Percentiles rank a stretch among this genome's conserved stretches.
Evolutionary conservation across 2,888 invertebrate genomes (phyloP).

Genomic region (Meandrusa payeni): DNA sequence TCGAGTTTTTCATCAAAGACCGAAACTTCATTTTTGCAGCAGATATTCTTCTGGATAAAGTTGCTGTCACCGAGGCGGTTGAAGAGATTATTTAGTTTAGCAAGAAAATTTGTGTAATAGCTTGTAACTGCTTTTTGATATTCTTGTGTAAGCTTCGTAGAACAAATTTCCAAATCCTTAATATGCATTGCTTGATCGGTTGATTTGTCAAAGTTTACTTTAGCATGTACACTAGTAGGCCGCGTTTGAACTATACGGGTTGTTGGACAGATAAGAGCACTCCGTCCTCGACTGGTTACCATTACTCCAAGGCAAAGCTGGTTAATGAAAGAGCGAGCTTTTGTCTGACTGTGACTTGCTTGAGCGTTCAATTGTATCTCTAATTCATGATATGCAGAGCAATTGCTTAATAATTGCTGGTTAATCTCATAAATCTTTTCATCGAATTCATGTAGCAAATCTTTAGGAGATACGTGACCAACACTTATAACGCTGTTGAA

Average conservation of each 20-base stretch:
- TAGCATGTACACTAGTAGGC: conserved; percentile 30
- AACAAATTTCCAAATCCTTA: conserved; percentile 43
- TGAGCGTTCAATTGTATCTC: conserved; percentile 50
- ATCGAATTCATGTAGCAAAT: conserved; percentile 60
- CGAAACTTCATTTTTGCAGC: conserved; percentile 11
- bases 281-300: conserved; percentile 31
- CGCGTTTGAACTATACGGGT: conserved; percentile 29
- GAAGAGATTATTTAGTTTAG: conserved; percentile 23
- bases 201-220: conserved; percentile 23
- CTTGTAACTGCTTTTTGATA: conserved; percentile 48
- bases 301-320: conserved; percentile 46
- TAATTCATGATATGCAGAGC: conserved; percentile 52
- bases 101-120: conserved; percentile 44
- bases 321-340: conserved; percentile 48
- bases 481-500: conserved; percentile 51
- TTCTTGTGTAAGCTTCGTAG: conserved; percentile 44
- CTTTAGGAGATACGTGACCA: conserved; percentile 51
- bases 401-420: conserved; percentile 63
- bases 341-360: conserved; percentile 43
- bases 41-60: conserved; percentile 20
- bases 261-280: too few species aligned
- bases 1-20: conserved; percentile 7
- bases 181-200: conserved; percentile 12
- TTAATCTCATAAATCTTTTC: conserved; percentile 58
- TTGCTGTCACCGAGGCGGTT: conserved; percentile 31